Evolutionary conservation across 2,113 vertebrate genomes (phyloP), one percentile per base, ranked within the genome.

Genomic region (Muntiacus muntjak): DNA sequence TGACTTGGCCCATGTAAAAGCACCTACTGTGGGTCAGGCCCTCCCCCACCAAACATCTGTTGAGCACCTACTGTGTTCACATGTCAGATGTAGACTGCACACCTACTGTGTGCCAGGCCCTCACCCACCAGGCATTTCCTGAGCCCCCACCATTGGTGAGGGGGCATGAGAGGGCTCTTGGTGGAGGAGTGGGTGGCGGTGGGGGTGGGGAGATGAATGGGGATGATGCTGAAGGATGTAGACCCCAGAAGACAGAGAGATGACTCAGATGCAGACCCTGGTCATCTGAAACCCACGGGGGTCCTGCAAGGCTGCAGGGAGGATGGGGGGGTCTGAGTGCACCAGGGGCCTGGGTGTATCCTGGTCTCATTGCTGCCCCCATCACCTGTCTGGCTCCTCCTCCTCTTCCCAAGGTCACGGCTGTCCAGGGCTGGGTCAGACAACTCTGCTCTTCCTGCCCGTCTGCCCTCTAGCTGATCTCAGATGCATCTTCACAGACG

Each of bases 401-500:
- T 43, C 19, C 23, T 12, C 43, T n/a, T 23, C 58, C 55, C 94
- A 16, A 7, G 17, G 25, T 7, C 54, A 11, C 4, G 1, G 58
- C 8, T 62, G 7, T 45, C 23, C 17, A 26, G 76, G 76, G 43
- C 52, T 45, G 25, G 55, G 54, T 54, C 6, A 15, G 36, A 52
- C 58, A 9, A 21, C 40, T 13, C 26, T 16, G 11, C 67, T 14
- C 12, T 74, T 74, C 67, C 36, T 8, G 7, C 23, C 79, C 4
- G 1, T 33, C 12, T 3, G 5, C 9, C 12, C 1, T 26, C 62
- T 2, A 1, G 74, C 16, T 7, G 67, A 6, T 3, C 33, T 62
- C 58, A 30, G 23, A 2, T 14, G 6, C 0, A 3, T 16, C 62
- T 55, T 5, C 5, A 19, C 12, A 50, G 43, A 12, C 0, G 16